Evolutionary conservation across 2,113 vertebrate species (phyloP).

Genomic region (Desmodus rotundus): DNA sequence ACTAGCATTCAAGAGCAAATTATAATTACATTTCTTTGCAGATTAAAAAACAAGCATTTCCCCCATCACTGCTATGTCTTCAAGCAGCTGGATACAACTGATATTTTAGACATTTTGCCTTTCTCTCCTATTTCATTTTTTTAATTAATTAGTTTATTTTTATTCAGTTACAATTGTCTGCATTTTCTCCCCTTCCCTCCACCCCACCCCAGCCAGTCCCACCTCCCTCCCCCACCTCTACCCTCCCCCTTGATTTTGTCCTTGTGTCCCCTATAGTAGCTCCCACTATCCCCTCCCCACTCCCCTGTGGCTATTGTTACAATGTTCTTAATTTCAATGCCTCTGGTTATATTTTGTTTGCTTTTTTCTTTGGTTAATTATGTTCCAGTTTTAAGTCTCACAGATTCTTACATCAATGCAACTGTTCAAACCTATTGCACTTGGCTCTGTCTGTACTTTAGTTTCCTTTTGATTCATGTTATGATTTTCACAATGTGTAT

Average conservation of each 20-base stretch:
- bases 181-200: too few relatives aligned
- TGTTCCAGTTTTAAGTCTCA: background rate
- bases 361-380: too few relatives aligned
- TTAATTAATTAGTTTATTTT: too few relatives aligned
- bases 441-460: background rate
- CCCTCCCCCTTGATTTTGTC: too few relatives aligned
- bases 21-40: background rate
- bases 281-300: too few relatives aligned
- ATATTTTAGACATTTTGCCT: background rate
- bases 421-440: background rate
- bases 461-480: conserved; percentile 43
- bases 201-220: too few relatives aligned
- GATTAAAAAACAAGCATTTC: background rate
- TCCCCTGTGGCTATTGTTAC: too few relatives aligned
- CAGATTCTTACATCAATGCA: background rate
- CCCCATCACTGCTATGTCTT: background rate
- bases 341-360: too few relatives aligned
- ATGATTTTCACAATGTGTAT: conserved; percentile 2
- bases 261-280: too few relatives aligned
- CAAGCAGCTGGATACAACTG: background rate
- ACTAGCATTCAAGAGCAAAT: background rate
- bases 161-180: too few relatives aligned
- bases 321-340: too few relatives aligned
- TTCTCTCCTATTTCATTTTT: background rate
- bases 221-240: too few relatives aligned